Conservation (phyloP, 2,888 invertebrate genomes). For the Biston stratarius region DNA sequence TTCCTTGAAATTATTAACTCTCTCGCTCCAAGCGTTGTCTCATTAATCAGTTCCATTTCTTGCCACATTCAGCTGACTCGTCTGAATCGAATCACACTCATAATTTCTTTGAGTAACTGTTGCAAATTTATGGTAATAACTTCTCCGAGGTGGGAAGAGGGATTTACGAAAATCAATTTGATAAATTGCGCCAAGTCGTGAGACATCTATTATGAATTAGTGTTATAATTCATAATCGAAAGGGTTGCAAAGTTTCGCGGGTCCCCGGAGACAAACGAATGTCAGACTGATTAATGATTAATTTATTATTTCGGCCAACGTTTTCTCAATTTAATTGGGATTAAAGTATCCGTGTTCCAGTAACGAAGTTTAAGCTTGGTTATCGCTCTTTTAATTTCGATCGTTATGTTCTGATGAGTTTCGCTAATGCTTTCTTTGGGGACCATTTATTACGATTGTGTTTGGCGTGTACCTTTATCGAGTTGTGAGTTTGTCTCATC, state of each 20-base stretch:
- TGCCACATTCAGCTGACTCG: conserved; percentile 43
- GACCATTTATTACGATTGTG: conserved; percentile 22
- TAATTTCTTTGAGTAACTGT: conserved; percentile 78
- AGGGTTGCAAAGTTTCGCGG: conserved; percentile 75
- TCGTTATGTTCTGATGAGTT: conserved; percentile 29
- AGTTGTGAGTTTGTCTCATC: conserved; percentile 12
- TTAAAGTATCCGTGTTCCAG: conserved; percentile 51
- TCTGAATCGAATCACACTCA: conserved; percentile 75
- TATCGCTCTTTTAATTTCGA: conserved; percentile 37
- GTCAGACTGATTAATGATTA: conserved; percentile 81
- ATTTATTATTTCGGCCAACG: conserved; percentile 65
- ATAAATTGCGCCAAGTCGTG: conserved; percentile 78
- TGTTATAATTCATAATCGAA: conserved; percentile 84
- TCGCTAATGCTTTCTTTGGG: conserved; percentile 29
- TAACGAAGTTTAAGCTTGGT: conserved; percentile 35
- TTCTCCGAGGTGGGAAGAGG: conserved; percentile 63
- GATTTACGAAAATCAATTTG: conserved; percentile 81
- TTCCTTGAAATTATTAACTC: conserved; percentile 46
- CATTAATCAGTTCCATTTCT: conserved; percentile 54
- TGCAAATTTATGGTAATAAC: conserved; percentile 80
- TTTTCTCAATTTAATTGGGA: conserved; percentile 57
- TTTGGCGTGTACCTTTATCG: conserved; percentile 20
- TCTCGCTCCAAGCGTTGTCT: conserved; percentile 46
- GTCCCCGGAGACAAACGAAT: conserved; percentile 78
- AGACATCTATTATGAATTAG: conserved; percentile 83